Evolutionary conservation across 2,888 invertebrate genomes (phyloP).

Genomic region (Cantharis lateralis): DNA sequence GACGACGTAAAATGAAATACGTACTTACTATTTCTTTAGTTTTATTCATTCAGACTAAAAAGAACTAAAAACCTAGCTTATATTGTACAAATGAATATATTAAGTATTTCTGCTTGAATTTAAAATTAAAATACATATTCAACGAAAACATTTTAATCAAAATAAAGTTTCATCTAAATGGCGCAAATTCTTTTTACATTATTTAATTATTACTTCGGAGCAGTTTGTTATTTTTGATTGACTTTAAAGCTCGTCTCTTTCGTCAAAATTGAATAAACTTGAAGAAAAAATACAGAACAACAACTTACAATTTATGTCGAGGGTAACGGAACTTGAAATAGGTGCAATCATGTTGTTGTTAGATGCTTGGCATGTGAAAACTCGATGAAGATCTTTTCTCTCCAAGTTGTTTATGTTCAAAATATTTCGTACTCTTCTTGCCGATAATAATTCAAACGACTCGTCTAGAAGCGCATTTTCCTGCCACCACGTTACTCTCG

Average conservation of each 20-base stretch:
- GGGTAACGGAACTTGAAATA: constrained; percentile 65
- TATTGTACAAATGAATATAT: neutral
- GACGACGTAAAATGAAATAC: neutral
- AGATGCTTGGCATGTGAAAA: constrained; percentile 71
- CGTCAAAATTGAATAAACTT: neutral
- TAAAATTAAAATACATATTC: neutral
- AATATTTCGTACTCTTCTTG: constrained; percentile 69
- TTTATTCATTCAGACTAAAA: neutral
- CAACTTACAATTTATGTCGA: constrained; percentile 76
- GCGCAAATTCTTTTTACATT: neutral
- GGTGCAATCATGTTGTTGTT: constrained; percentile 73
- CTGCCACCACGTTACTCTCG: constrained; percentile 77
- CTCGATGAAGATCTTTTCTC: constrained; percentile 66
- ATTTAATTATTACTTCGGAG: neutral
- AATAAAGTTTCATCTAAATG: neutral
- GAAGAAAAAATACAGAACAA: neutral
- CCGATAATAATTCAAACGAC: constrained; percentile 67
- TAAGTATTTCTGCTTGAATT: neutral
- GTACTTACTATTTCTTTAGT: neutral
- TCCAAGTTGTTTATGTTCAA: constrained; percentile 69
- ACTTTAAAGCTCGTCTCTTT: neutral
- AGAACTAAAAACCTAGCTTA: neutral
- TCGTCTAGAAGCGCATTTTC: constrained; percentile 72
- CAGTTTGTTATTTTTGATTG: neutral
- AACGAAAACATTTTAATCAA: neutral